phyloP scores from a whole-genome alignment of 2,888 invertebrate genomes.

The Acleris holmiana region DNA sequence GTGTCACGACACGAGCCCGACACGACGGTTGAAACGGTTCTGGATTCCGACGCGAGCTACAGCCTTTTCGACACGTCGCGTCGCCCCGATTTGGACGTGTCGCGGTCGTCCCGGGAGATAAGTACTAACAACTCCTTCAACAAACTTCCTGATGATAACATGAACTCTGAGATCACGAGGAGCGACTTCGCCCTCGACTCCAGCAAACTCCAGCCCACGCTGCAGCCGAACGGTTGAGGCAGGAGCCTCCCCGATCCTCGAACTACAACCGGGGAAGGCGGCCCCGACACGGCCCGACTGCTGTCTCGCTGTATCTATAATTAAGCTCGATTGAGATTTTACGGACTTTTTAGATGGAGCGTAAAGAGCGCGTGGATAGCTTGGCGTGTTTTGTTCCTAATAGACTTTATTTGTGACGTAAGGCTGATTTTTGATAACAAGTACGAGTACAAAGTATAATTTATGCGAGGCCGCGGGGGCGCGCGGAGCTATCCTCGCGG shows the following conservation, averaged over 20 bases:
- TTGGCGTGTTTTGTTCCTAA: constrained; percentile 75
- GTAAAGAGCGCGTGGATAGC: constrained; percentile 65
- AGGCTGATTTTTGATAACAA: constrained; percentile 77
- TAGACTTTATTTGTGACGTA: constrained; percentile 76
- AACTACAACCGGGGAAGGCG: constrained; percentile 74
- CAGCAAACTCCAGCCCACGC: constrained; percentile 73
- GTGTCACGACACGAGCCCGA: constrained; percentile 64
- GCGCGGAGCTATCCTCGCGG: constrained; percentile 39
- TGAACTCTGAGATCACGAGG: constrained; percentile 73
- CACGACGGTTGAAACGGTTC: constrained; percentile 62
- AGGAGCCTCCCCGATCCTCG: constrained; percentile 42
- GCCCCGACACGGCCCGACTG: constrained; percentile 54
- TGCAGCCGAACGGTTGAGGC: constrained; percentile 78
- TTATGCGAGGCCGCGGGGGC: constrained; percentile 55
- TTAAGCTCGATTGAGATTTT: constrained; percentile 64
- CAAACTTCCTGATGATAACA: constrained; percentile 78
- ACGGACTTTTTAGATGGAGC: constrained; percentile 48
- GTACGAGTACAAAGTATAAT: constrained; percentile 71
- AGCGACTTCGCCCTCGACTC: constrained; percentile 61
- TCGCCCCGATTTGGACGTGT: constrained; percentile 36
- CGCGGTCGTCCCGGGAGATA: constrained; percentile 2
- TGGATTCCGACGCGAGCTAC: constrained; percentile 53
- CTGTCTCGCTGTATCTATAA: constrained; percentile 42
- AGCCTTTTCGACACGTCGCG: constrained; percentile 67
- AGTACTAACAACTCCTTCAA: constrained; percentile 55